Evolutionary conservation across 2,113 vertebrate genomes (phyloP).

Genomic region (Diglossa brunneiventris): DNA sequence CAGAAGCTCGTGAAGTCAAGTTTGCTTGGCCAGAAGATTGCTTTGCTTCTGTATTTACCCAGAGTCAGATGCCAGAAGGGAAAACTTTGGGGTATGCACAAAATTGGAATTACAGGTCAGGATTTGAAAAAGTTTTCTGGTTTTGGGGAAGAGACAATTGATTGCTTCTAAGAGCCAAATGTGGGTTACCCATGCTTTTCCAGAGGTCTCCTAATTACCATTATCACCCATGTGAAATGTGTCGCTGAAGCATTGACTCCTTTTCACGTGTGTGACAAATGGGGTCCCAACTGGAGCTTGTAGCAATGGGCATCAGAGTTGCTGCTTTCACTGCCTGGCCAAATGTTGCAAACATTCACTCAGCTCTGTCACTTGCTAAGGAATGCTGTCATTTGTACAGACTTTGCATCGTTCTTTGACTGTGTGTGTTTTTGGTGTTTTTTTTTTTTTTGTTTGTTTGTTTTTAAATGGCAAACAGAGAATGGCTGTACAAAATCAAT

Average conservation of each 20-base stretch:
- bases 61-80: background rate
- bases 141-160: background rate
- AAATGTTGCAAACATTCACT: background rate
- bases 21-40: slow-evolving; percentile 10
- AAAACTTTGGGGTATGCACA: background rate
- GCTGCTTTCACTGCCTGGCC: background rate
- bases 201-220: background rate
- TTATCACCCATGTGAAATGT: slow-evolving; percentile 6
- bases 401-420: background rate
- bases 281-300: background rate
- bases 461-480: background rate
- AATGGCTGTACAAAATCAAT: background rate
- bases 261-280: background rate
- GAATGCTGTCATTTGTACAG: background rate
- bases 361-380: background rate
- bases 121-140: background rate
- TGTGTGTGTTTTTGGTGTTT: background rate
- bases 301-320: background rate
- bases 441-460: too few species aligned
- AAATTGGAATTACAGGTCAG: background rate
- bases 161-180: background rate
- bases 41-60: slow-evolving; percentile 3
- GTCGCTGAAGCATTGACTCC: background rate
- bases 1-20: background rate
- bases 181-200: background rate